Evolutionary conservation across 1,140 invertebrate species (phyloP).

Genomic region (Ctenoplectra terminalis): DNA sequence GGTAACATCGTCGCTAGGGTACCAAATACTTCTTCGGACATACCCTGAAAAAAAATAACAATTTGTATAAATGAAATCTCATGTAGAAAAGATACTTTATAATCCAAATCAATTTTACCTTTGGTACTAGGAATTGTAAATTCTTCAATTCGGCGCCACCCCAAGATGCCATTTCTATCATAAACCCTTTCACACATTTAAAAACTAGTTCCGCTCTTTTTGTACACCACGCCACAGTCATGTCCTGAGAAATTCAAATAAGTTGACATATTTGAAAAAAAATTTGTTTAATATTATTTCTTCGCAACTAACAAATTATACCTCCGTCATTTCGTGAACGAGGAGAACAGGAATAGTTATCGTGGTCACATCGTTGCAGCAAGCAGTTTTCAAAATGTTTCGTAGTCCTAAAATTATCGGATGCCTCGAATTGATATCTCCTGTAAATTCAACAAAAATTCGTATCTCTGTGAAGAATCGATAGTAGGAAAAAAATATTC

Average conservation of each 20-base stretch:
- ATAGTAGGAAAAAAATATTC: background rate
- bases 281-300: background rate
- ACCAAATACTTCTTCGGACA: conserved; percentile 93
- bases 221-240: conserved; percentile 98
- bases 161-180: conserved; percentile 98
- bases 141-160: conserved; percentile 95
- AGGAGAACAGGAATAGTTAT: conserved; percentile 96
- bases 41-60: conserved; percentile 86
- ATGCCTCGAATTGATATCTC: conserved; percentile 97
- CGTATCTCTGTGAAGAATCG: conserved; percentile 1
- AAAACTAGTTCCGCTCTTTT: conserved; percentile 97
- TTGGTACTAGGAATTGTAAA: conserved; percentile 92
- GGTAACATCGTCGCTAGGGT: conserved; percentile 94
- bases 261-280: background rate
- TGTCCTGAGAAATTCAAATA: conserved; percentile 86
- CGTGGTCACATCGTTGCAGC: conserved; percentile 95
- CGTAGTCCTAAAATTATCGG: conserved; percentile 96
- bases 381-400: conserved; percentile 97
- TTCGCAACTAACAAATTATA: conserved; percentile 74
- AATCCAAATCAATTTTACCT: conserved; percentile 81
- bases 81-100: too few relatives aligned
- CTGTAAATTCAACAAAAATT: conserved; percentile 78
- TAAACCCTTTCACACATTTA: conserved; percentile 99
- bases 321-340: conserved; percentile 96
- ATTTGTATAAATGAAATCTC: background rate